Base-by-base conservation (phyloP, 2,888 invertebrate species). In the Emmelina monodactyla region DNA sequence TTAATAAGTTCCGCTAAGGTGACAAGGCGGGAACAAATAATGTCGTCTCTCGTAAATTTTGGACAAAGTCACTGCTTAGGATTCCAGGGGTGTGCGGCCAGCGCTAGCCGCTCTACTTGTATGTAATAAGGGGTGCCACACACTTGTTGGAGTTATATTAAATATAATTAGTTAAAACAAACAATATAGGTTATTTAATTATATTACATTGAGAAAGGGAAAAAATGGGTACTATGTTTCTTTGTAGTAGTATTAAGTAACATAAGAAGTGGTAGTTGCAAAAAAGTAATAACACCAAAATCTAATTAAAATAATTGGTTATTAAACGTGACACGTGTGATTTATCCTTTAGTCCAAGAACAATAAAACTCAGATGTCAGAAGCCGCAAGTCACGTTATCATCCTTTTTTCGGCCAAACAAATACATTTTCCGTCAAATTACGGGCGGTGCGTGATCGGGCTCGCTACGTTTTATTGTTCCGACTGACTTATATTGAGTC, bases 331-430 rank as follows among this genome's bases (percentile, higher is more conserved):
- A n/a, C n/a, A n/a, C n/a, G n/a, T n/a, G n/a, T n/a, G n/a, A n/a
- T n/a, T n/a, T n/a, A n/a, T 69, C 64, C 62, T 61, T 62, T 58
- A 56, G 63, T 63, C 70, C 71, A 71, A 69, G 64, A 67, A 70
- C 69, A 71, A 72, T 68, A 69, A 70, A 72, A 70, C 72, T 70
- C 61, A 66, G 66, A 69, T 62, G 67, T 71, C 66, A 62, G 59
- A 69, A 71, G 64, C 58, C 53, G 50, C 51, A 47, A 63, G 62
- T 66, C 65, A 65, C 61, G 61, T 58, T 63, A 65, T 61, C 59
- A 56, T 62, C 53, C 52, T 56, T 59, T 61, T 61, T 56, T 60
- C 49, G 44, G 43, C 50, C 51, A 53, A 58, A 53, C 55, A 55
- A 56, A 58, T 61, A 59, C 56, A 61, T 62, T 58, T 55, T 54